Evolutionary conservation across 1,140 invertebrate species (phyloP), one percentile per base, ranked within the genome.

Genomic region (Elymnias hypermnestra): DNA sequence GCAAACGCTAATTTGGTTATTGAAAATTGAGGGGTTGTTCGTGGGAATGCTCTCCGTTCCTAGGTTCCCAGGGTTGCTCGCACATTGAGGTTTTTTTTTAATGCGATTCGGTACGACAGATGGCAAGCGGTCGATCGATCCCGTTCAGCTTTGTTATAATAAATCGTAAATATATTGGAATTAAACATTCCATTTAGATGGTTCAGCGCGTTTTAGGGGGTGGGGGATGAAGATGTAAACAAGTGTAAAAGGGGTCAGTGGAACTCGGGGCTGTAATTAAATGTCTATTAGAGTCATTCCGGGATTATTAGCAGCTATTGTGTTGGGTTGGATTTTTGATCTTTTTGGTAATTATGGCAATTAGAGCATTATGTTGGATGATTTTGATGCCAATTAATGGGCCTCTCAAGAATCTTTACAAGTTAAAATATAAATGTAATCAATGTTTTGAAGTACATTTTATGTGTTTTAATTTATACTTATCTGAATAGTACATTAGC

Each of bases 1-100:
- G 79, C 73, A 85, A 85, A 85, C 75, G 82, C 82, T 85, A 85
- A 85, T 85, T 85, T 85, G 82, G 82, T 85, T 85, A 85, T 85
- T 83, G 82, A 83, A 84, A 83, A 83, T 82, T 78, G 82, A 79
- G 82, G 82, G 82, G 82, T 85, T 75, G 78, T 81, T 79, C 82
- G 82, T 85, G 82, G 82, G 82, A 85, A 85, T 78, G 72, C 73
- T 71, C 65, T 71, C 59, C 57, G 73, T 55, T 78, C 65, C 65
- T 78, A 72, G 82, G 82, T 85, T 85, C 82, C 82, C 78, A 85
- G 82, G 81, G 78, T 75, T 79, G 77, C 63, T 69, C 67, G 73
- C 78, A 82, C 75, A 83, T 83, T 83, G 70, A 72, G 70, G 48
- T 72, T 82, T n/a, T n/a, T 81, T 81, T 84, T 79, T 75, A 57